phyloP scores from a whole-genome alignment of 2,113 vertebrate species.

The Pygoscelis antarcticus region DNA sequence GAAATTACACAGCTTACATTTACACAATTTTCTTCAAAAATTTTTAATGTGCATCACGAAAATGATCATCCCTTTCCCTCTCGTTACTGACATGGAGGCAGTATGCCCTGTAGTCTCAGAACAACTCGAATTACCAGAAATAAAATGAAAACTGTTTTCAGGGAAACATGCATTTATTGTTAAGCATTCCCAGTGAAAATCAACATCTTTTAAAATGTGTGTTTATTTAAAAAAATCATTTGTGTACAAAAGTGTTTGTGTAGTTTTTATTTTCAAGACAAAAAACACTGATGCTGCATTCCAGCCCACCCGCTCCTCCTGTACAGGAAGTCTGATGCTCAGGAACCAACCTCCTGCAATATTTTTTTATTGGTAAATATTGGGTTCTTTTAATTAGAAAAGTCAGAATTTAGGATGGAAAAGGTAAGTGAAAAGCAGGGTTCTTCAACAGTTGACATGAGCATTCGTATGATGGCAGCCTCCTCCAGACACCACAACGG shows the following conservation, averaged over 20 bases:
- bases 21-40: not conserved
- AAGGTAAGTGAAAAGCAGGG: slow-evolving; percentile 55
- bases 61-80: not conserved
- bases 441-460: slow-evolving; percentile 52
- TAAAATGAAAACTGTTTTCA: slow-evolving; percentile 68
- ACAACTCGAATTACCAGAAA: slow-evolving; percentile 36
- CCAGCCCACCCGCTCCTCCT: slow-evolving; percentile 7
- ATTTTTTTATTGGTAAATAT: not conserved
- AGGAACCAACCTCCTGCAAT: slow-evolving; percentile 47
- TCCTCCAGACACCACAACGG: slow-evolving; percentile 53
- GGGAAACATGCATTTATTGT: slow-evolving; percentile 81
- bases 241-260: slow-evolving; percentile 77
- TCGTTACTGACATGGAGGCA: not conserved
- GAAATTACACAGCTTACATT: not conserved
- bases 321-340: slow-evolving; percentile 59
- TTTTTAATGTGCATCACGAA: not conserved
- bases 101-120: not conserved
- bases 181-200: slow-evolving; percentile 79
- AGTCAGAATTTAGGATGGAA: slow-evolving; percentile 52
- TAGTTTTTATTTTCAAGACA: slow-evolving; percentile 75
- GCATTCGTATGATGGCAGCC: slow-evolving; percentile 43
- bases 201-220: slow-evolving; percentile 79
- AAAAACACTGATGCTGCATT: slow-evolving; percentile 49
- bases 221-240: slow-evolving; percentile 78
- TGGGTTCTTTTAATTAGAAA: not conserved